Conservation (phyloP, 1,140 invertebrate genomes). For the Paraescarpia echinospica region DNA sequence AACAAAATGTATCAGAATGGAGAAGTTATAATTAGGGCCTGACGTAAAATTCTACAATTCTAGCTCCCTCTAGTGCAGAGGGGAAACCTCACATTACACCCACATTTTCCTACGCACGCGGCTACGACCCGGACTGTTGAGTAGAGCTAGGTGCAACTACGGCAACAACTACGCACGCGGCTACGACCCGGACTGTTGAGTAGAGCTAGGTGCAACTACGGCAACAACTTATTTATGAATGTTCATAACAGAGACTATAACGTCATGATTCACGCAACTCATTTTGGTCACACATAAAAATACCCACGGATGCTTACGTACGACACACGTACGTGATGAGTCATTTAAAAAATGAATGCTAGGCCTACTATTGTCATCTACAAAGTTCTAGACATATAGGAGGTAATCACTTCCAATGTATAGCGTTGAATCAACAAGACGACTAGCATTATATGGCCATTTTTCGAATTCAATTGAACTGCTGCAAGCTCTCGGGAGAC, state of each 20-base stretch:
- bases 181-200: not conserved
- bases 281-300: not conserved
- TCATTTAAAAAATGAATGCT: not conserved
- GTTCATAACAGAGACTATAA: not conserved
- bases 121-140: not conserved
- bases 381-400: not conserved
- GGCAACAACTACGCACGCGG: not conserved
- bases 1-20: not conserved
- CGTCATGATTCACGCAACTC: not conserved
- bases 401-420: not conserved
- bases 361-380: not conserved
- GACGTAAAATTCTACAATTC: not conserved
- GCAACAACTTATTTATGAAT: not conserved
- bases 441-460: not conserved
- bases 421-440: not conserved
- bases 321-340: not conserved
- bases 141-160: not conserved
- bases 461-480: not conserved
- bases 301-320: not conserved
- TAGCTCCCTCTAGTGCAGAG: too few species aligned
- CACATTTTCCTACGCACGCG: too few species aligned
- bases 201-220: not conserved
- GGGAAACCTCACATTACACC: too few species aligned
- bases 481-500: not conserved
- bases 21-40: not conserved